These are phyloP conservation scores for Oceanodroma leucorhoa DNA, from an alignment of 2,797 vertebrate genomes.

Conservation along the genomic window DNA sequence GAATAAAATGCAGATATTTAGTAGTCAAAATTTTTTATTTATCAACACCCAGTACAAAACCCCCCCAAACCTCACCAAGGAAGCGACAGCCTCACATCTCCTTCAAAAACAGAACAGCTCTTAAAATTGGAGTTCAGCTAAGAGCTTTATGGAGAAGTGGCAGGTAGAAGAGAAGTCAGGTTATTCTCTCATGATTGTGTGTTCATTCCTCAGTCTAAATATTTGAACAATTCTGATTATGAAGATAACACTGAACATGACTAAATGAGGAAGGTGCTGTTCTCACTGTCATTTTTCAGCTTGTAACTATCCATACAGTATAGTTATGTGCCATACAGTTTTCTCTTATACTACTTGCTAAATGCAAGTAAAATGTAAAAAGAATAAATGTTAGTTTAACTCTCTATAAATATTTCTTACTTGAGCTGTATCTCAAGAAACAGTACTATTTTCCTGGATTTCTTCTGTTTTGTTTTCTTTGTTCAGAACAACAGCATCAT, in stretches of 20 bases:
- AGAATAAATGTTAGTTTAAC: not conserved
- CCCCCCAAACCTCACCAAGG: not conserved
- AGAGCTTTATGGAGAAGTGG: not conserved
- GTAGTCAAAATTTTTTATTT: not conserved
- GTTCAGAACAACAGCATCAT: not conserved
- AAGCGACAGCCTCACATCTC: not conserved
- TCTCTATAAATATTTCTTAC: not conserved
- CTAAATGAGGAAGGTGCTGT: not conserved
- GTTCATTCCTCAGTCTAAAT: not conserved
- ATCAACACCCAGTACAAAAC: not conserved
- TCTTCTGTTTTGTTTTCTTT: not conserved
- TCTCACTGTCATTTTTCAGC: not conserved
- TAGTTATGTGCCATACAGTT: not conserved
- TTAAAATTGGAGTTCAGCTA: not conserved
- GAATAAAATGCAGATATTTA: not conserved
- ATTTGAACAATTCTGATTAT: not conserved
- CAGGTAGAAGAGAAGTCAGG: not conserved
- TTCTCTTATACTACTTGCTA: not conserved
- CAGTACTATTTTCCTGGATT: not conserved
- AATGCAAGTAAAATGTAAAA: not conserved
- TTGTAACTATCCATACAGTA: not conserved
- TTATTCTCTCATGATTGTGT: not conserved
- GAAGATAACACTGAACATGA: not conserved
- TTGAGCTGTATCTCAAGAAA: not conserved
- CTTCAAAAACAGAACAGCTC: not conserved